Conservation (phyloP, 2,888 invertebrate genomes). For the Loripinus fragilis region DNA sequence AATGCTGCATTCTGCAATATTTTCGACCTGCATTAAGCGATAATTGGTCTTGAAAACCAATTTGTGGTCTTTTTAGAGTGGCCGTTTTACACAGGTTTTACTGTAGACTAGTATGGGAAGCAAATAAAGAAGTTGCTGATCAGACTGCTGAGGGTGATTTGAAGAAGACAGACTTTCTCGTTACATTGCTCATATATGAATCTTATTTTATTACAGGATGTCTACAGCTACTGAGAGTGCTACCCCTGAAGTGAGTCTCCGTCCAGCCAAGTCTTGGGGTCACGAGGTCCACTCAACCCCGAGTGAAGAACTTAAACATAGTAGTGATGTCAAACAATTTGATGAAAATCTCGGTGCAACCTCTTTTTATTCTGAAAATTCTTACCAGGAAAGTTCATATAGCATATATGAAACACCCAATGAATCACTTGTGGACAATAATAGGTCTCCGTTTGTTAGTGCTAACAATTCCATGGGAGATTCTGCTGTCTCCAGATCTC, state of each 20-base stretch:
- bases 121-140: no score
- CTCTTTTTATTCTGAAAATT: conserved; percentile 4
- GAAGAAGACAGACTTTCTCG: no score
- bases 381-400: background rate
- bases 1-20: no score
- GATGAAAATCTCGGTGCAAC: background rate
- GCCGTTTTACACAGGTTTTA: no score
- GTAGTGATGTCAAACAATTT: background rate
- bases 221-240: background rate
- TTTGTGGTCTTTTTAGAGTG: no score
- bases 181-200: no score
- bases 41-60: no score
- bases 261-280: conserved; percentile 3
- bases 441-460: background rate
- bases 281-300: conserved; percentile 3
- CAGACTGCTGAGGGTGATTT: no score
- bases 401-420: conserved; percentile 45
- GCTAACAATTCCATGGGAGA: background rate
- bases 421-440: conserved; percentile 25
- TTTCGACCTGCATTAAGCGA: no score
- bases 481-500: background rate
- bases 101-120: no score
- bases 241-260: conserved; percentile 8
- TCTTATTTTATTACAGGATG: background rate
- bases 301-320: background rate